Evolutionary conservation across 2,888 invertebrate genomes (phyloP).

Genomic region (Pristionchus exspectatus): DNA sequence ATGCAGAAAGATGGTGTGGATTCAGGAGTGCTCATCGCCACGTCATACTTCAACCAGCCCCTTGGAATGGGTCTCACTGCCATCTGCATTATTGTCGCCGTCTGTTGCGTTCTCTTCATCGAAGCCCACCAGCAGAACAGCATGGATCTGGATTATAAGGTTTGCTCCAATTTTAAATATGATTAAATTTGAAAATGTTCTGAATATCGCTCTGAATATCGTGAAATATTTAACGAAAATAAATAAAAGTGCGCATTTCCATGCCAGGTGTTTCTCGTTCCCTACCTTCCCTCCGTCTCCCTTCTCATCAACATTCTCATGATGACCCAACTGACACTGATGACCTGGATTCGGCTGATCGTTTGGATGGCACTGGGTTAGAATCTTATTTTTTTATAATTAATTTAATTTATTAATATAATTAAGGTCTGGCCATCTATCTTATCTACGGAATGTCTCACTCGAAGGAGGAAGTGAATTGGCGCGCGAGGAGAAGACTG

Average conservation of each 20-base stretch:
- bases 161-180: conserved; percentile 21
- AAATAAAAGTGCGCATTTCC: too few relatives aligned
- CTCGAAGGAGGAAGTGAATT: conserved; percentile 45
- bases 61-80: background rate
- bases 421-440: conserved; percentile 40
- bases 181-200: too few relatives aligned
- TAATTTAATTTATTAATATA: background rate
- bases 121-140: conserved; percentile 67
- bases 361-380: conserved; percentile 91
- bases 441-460: conserved; percentile 37
- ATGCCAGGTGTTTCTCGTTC: conserved; percentile 88
- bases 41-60: background rate
- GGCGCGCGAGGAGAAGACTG: background rate
- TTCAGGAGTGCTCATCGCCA: conserved; percentile 20
- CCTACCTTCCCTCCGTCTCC: conserved; percentile 92
- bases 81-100: conserved; percentile 53
- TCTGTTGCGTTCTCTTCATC: conserved; percentile 64
- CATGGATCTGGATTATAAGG: conserved; percentile 69
- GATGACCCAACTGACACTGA: conserved; percentile 91
- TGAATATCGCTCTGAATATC: too few relatives aligned
- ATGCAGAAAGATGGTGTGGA: too few relatives aligned
- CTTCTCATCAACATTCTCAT: conserved; percentile 94
- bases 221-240: too few relatives aligned
- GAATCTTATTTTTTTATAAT: background rate
- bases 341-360: conserved; percentile 91